Conservation (phyloP, 2,113 vertebrate species). For the Stigmatopora argus region DNA sequence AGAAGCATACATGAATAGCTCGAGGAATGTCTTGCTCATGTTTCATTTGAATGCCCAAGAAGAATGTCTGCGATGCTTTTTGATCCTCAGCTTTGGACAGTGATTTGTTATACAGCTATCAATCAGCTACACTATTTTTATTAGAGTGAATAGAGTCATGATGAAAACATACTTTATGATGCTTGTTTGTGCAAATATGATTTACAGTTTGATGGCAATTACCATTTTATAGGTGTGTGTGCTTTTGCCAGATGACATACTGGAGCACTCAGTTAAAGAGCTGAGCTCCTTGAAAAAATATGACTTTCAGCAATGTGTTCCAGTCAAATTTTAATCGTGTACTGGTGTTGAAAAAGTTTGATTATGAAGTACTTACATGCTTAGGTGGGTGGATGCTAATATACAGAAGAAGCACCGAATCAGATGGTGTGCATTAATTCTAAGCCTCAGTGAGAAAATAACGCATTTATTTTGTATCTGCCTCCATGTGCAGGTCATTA, state of each 20-base stretch:
- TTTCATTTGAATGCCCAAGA: constrained; percentile 35
- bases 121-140: constrained; percentile 24
- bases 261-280: constrained; percentile 12
- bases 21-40: constrained; percentile 29
- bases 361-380: constrained; percentile 9
- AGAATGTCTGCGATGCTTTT: constrained; percentile 10
- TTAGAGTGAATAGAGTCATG: constrained; percentile 8
- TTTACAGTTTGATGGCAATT: constrained; percentile 14
- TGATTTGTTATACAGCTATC: constrained; percentile 19
- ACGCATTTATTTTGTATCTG: constrained; percentile 35
- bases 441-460: constrained; percentile 27
- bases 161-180: constrained; percentile 5
- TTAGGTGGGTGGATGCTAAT: background rate
- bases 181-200: constrained; percentile 24
- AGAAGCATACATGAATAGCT: constrained; percentile 15
- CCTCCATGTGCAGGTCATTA: constrained; percentile 20
- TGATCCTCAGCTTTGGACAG: constrained; percentile 5
- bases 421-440: constrained; percentile 16
- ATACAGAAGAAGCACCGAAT: background rate
- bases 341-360: constrained; percentile 12
- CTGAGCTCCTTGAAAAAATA: constrained; percentile 9
- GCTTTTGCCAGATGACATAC: constrained; percentile 12
- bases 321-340: constrained; percentile 17
- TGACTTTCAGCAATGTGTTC: constrained; percentile 1
- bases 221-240: constrained; percentile 16